phyloP scores from a whole-genome alignment of 2,113 vertebrate species.

The Apodemus speciosus region DNA sequence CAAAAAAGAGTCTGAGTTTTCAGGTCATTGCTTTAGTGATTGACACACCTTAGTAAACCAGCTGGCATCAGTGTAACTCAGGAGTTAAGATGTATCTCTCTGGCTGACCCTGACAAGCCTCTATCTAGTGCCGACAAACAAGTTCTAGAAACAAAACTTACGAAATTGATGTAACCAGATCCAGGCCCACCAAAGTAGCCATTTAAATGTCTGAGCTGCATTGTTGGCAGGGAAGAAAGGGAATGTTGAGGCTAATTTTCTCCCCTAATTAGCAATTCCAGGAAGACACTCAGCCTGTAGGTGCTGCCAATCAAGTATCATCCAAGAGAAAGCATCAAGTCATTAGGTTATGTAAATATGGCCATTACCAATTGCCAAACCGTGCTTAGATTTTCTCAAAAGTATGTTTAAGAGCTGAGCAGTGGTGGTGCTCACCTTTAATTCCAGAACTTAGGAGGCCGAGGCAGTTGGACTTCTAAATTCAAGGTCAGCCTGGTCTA shows the following conservation, averaged over 20 bases:
- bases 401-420: neutral
- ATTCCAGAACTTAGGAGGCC: neutral
- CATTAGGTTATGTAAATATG: neutral
- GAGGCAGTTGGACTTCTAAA: neutral
- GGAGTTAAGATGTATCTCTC: constrained; percentile 25
- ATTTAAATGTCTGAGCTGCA: too few relatives aligned
- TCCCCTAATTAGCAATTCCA: neutral
- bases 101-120: neutral
- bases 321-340: neutral
- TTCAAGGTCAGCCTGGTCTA: neutral
- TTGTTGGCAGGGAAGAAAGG: neutral
- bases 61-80: neutral
- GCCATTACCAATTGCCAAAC: neutral
- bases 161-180: neutral
- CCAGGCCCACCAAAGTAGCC: neutral
- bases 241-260: neutral
- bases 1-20: neutral
- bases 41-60: neutral
- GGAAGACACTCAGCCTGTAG: neutral
- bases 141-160: constrained; percentile 37
- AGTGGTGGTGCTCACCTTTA: neutral
- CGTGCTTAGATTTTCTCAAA: neutral
- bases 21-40: neutral
- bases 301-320: neutral
- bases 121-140: neutral